Conservation (phyloP, 2,113 vertebrate species). For the Tychaedon coryphoeus region DNA sequence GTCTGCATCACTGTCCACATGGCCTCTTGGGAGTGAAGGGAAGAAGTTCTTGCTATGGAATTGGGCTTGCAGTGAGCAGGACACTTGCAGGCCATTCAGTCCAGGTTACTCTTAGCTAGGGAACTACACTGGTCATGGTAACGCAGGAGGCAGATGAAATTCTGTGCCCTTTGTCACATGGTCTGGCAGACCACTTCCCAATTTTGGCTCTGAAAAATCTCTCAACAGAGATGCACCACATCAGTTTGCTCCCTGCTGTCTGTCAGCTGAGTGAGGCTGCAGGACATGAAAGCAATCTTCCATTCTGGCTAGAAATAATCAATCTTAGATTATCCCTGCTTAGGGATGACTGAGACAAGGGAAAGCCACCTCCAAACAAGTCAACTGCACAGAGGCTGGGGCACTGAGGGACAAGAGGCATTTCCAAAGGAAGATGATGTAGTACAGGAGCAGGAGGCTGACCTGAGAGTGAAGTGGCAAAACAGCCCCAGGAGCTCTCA, state of each 20-base stretch:
- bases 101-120: not conserved
- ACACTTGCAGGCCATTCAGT: not conserved
- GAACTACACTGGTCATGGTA: not conserved
- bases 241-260: not conserved
- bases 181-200: not conserved
- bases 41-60: not conserved
- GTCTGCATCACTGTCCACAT: not conserved
- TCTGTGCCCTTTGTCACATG: not conserved
- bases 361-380: not conserved
- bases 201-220: not conserved
- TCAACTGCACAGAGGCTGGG: not conserved
- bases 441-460: not conserved
- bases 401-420: not conserved
- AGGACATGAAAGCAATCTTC: not conserved
- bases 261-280: not conserved
- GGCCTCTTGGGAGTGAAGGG: not conserved
- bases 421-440: not conserved
- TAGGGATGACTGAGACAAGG: not conserved
- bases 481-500: not conserved
- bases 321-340: not conserved
- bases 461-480: not conserved
- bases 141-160: not conserved
- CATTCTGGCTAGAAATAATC: not conserved
- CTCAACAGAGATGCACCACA: not conserved
- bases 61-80: not conserved